Percentiles rank a stretch among this genome's conserved stretches.
Evolutionary conservation across 2,797 vertebrate species (phyloP).

Genomic region (Sciurus vulgaris): DNA sequence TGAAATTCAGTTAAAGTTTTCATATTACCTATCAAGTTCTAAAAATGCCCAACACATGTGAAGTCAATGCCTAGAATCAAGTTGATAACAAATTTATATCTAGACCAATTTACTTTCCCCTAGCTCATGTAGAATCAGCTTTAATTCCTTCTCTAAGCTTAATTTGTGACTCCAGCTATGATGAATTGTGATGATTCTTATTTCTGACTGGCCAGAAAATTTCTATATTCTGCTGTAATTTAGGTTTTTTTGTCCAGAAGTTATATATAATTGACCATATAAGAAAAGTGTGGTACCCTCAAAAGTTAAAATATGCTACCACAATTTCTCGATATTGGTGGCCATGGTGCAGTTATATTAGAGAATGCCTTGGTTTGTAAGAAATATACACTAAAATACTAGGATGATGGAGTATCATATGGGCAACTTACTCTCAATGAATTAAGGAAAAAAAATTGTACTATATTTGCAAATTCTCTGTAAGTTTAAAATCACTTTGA

Average conservation of each 20-base stretch:
- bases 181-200: slow-evolving; percentile 30
- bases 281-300: neutral
- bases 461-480: neutral
- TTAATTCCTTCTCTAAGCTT: neutral
- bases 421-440: neutral
- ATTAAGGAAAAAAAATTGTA: neutral
- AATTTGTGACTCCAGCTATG: neutral
- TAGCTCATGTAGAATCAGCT: neutral
- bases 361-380: neutral
- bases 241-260: neutral
- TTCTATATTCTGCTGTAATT: neutral
- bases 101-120: neutral
- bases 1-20: neutral
- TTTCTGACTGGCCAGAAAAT: neutral
- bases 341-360: neutral
- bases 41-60: neutral
- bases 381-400: neutral
- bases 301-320: neutral
- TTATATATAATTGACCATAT: neutral
- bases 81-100: neutral
- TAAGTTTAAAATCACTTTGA: slow-evolving; percentile 9
- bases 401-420: neutral
- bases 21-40: neutral
- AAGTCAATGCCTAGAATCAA: neutral
- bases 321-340: neutral